phyloP scores from a whole-genome alignment of 2,888 invertebrate genomes.

The Ephialtes manifestator region DNA sequence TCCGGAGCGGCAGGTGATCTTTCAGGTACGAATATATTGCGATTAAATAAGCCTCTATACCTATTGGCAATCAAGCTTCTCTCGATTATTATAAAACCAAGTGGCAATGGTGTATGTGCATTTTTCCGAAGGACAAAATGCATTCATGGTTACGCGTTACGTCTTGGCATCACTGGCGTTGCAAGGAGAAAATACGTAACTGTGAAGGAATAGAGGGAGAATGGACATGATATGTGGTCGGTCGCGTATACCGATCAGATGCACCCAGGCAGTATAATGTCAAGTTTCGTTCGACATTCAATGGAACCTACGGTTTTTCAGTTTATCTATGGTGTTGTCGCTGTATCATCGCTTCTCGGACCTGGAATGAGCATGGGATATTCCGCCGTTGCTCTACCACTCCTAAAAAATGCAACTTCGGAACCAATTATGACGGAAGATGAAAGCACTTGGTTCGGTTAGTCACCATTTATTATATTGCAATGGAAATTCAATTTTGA shows the following conservation, averaged over 20 bases:
- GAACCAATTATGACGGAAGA: constrained; percentile 77
- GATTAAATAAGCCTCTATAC: background rate
- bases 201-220: constrained; percentile 37
- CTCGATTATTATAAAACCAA: constrained; percentile 27
- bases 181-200: constrained; percentile 52
- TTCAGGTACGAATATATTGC: constrained; percentile 59
- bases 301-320: constrained; percentile 64
- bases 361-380: constrained; percentile 79
- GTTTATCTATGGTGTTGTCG: constrained; percentile 68
- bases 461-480: constrained; percentile 71
- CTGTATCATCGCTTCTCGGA: constrained; percentile 67
- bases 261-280: constrained; percentile 10
- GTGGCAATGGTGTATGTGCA: constrained; percentile 14
- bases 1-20: constrained; percentile 60
- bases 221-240: constrained; percentile 7
- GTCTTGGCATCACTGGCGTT: background rate
- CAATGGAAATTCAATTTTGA: background rate
- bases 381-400: constrained; percentile 81
- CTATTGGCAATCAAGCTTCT: constrained; percentile 33
- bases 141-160: constrained; percentile 51
- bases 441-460: constrained; percentile 87
- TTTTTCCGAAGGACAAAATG: constrained; percentile 55
- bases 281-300: constrained; percentile 33
- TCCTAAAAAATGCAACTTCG: constrained; percentile 75
- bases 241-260: constrained; percentile 1